Evolutionary conservation across 2,113 vertebrate genomes (phyloP).

Genomic region (Dryoscopus gambensis): DNA sequence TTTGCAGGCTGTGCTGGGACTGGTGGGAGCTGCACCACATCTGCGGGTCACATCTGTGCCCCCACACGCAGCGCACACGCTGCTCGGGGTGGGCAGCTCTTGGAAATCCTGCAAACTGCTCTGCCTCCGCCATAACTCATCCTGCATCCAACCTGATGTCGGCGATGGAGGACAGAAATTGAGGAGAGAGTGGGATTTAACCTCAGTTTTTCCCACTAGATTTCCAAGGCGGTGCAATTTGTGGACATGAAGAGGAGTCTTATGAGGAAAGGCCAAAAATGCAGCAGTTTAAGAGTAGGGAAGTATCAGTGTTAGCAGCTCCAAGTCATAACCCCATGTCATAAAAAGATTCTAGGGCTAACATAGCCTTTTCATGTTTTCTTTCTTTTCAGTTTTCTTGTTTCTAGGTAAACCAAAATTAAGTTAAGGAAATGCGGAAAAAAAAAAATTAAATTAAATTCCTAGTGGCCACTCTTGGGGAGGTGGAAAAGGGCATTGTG

Average conservation of each 20-base stretch:
- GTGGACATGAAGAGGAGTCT: background rate
- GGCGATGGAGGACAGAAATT: background rate
- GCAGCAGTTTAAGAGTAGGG: background rate
- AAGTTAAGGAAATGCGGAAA: background rate
- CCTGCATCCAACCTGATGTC: background rate
- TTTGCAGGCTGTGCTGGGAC: background rate
- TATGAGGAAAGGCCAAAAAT: background rate
- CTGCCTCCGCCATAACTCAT: background rate
- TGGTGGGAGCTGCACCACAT: background rate
- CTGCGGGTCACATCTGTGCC: background rate
- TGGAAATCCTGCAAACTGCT: background rate
- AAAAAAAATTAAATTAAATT: background rate
- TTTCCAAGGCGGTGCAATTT: background rate
- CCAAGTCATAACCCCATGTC: accelerated
- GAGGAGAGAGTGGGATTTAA: background rate
- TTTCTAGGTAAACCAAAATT: background rate
- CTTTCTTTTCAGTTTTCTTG: background rate
- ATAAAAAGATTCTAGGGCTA: background rate
- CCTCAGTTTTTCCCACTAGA: background rate
- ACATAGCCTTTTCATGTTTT: background rate
- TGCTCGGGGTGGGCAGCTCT: background rate
- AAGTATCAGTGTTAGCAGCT: background rate
- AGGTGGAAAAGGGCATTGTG: background rate
- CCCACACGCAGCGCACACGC: accelerated
- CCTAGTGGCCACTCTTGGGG: accelerated